Base-by-base conservation (phyloP, 1,140 invertebrate species). In the Polypedilum pembai region DNA sequence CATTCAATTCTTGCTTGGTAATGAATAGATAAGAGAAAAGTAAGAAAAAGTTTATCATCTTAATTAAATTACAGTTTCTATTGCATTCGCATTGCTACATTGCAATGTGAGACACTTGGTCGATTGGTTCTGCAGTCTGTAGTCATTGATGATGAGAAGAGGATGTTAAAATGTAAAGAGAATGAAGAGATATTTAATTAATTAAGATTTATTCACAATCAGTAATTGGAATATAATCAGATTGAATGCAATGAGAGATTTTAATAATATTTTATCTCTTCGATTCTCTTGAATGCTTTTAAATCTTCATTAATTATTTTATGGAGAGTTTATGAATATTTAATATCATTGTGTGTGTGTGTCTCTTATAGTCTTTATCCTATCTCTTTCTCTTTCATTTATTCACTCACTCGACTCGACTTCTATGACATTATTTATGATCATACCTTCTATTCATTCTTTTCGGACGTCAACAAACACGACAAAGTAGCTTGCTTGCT, bases 51-150 rank as follows among this genome's bases (percentile, higher is more conserved):
- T 69, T 69, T 18, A 8, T 21, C 65, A 69, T 69, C 65, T 69
- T 69, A 69, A 69, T 69, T 69, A 69, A 69, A 69, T 69, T 69
- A 69, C 65, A 69, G 20, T 69, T 69, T 69, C 20, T 18, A 69
- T 69, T 69, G 65, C 65, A 69, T 69, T 69, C 18, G 17, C n/a
- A 69, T 69, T 69, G 17, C 17, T 69, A 3, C 8, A n/a, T 10
- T 20, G 20, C 65, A 69, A 69, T 69, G 65, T 69, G 65, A 69
- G 20, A 69, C 8, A 10, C 7, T 17, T 8, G 65, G 20, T 21
- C 65, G 17, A 21, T 69, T 20, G 65, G 17, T 18, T 56, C 7
- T 56, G 45, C 45, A 56, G 45, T 33, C 24, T n/a, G n/a, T n/a
- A n/a, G 5, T 56, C 15, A 12, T 15, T 56, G 24, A 56, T 56